Evolutionary conservation across 1,140 invertebrate genomes (phyloP), one percentile per base, ranked within the genome.

Genomic region (Anastatus disparis): DNA sequence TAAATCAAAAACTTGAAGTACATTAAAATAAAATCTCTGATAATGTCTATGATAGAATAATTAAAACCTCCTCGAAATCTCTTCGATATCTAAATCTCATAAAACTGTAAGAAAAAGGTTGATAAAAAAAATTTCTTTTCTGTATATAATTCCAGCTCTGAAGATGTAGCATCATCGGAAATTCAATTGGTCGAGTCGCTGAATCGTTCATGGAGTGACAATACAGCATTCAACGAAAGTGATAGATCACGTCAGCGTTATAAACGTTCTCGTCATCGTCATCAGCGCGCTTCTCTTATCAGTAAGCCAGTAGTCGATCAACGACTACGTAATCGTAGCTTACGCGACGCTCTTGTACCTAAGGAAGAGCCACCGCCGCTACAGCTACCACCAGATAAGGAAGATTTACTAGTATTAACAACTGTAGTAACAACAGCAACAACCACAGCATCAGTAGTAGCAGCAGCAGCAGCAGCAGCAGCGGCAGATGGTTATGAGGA

Each of bases 281-380:
- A 17, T 15, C 4, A 17, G 17, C 29, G 71, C 46, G 7, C 10
- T 8, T n/a, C 56, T 20, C 31, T 12, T 59, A 20, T n/a, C 35
- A 20, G 6, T 12, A 17, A 9, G 20, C 13, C 10, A 35, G 15
- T 62, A 48, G 61, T 50, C 4, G 64, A 71, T 35, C 72, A 70
- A 58, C 50, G 52, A 2, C 42, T 63, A 1, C 48, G 59, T 0
- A 48, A 55, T 12, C 68, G 68, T 10, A 59, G 20, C 22, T 42
- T 52, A 22, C 69, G 70, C 52, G 67, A 56, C 17, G 75, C 74
- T 2, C 61, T 74, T 17, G 68, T 73, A 15, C 61, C 62, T 0
- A 75, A 77, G 42, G 72, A 77, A 62, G 74, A 75, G 20, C 69
- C 73, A 3, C 71, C 69, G 50, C 52, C 6, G 35, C 24, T 26